Evolutionary conservation across 2,797 vertebrate species (phyloP), one percentile per base, ranked within the genome.

Genomic region (Clarias laeviceps): DNA sequence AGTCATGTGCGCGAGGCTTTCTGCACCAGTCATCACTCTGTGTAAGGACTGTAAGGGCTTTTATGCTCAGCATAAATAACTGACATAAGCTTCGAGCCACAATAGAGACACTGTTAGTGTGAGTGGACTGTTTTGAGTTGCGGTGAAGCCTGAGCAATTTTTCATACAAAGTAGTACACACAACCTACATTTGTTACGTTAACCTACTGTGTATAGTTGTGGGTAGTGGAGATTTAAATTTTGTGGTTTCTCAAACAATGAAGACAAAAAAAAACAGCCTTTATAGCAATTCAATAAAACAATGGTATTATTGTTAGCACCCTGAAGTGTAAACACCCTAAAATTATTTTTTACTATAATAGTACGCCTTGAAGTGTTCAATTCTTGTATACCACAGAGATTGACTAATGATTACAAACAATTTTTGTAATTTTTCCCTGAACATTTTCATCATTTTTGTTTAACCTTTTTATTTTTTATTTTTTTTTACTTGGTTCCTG

Each of bases 41-140:
- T 73, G n/a, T n/a, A n/a, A n/a, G n/a, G n/a, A 91, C 91, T 89
- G 81, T 91, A 90, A 90, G 88, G 56, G 64, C 87, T 91, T 91
- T 93, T 95, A 94, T 94, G 87, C 88, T 80, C 82, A 84, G 50
- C n/a, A 59, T 34, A 45, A 59, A 77, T 66, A 45, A 74, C 24
- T 79, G 78, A 82, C 74, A 70, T 54, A 40, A 56, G 24, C 40
- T 2, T 3, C 8, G 9, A 37, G 40, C 14, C 66, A 87, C 82
- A 83, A 66, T 82, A 86, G 59, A 15, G 50, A 68, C 82, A 80
- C 22, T 81, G 80, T 86, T 54, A 37, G 69, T 22, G 34, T 65
- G 34, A 45, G 59, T 83, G 37, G 17, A 64, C 32, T 81, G 18
- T 84, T 83, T 61, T 50, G 54, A 37, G 22, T 37, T n/a, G 32